Percentiles rank a stretch among this genome's conserved stretches.
phyloP scores from a whole-genome alignment of 2,888 invertebrate genomes.

The Seira sanloemensis region DNA sequence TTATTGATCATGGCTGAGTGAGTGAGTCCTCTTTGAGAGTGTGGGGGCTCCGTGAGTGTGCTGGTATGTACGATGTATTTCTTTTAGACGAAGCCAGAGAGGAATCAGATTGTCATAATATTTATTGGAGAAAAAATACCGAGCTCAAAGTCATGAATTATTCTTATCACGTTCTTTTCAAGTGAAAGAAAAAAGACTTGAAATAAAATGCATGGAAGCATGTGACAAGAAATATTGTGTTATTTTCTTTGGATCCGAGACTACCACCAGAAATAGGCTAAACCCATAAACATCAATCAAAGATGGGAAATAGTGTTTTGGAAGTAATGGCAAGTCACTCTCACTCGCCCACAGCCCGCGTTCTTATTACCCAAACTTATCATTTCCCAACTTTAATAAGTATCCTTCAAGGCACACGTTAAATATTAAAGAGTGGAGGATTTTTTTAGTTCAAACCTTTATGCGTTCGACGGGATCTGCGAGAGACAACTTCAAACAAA shows the following conservation, averaged over 20 bases:
- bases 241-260: slow-evolving; percentile 3
- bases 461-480: too few relatives aligned
- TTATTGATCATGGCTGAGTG: slow-evolving; percentile 50
- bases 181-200: slow-evolving; percentile 18
- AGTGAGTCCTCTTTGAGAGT: slow-evolving; percentile 17
- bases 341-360: too few relatives aligned
- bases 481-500: too few relatives aligned
- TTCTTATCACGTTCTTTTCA: slow-evolving; percentile 39
- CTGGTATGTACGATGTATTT: slow-evolving; percentile 5
- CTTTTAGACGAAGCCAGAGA: slow-evolving; percentile 18
- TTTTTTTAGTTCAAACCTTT: too few relatives aligned
- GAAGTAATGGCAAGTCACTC: neutral
- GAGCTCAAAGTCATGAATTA: slow-evolving; percentile 50
- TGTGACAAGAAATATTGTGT: slow-evolving; percentile 32
- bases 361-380: too few relatives aligned
- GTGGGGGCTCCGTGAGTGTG: neutral
- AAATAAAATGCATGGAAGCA: slow-evolving; percentile 14
- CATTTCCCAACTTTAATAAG: too few relatives aligned
- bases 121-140: slow-evolving; percentile 31
- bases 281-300: slow-evolving; percentile 15
- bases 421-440: too few relatives aligned
- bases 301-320: neutral
- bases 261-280: slow-evolving; percentile 6
- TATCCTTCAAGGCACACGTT: too few relatives aligned
- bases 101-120: slow-evolving; percentile 39